A percentile compares a stretch with the other conserved stretches of the same genome.
Conservation (phyloP, 2,797 vertebrate species). For the Acipenser ruthenus region DNA sequence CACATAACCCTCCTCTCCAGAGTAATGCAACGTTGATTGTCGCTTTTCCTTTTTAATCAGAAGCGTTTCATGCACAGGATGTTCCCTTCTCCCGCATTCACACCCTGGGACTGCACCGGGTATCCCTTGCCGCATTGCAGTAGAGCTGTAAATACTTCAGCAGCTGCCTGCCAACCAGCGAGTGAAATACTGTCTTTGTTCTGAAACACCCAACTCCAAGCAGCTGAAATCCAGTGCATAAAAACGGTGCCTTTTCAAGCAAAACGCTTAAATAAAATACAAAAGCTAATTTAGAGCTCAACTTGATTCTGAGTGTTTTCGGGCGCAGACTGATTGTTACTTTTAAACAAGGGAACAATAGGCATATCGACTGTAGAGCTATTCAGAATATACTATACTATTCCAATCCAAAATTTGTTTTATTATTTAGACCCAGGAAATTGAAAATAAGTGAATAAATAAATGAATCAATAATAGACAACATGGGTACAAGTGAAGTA, state of each 20-base stretch:
- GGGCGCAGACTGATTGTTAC: too few species aligned
- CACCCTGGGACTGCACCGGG: conserved; percentile 46
- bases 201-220: conserved; percentile 58
- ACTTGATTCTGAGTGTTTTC: not conserved
- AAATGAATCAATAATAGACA: too few species aligned
- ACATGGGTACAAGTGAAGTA: too few species aligned
- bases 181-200: conserved; percentile 99
- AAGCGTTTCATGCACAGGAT: conserved; percentile 11
- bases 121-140: conserved; percentile 87
- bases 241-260: conserved; percentile 27
- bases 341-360: too few species aligned
- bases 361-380: too few species aligned
- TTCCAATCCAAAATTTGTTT: too few species aligned
- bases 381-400: too few species aligned
- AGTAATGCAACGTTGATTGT: too few species aligned
- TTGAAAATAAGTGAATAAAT: too few species aligned
- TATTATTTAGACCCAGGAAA: too few species aligned
- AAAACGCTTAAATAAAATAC: not conserved
- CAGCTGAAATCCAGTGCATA: conserved; percentile 53
- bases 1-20: not conserved
- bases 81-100: conserved; percentile 26
- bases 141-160: conserved; percentile 96
- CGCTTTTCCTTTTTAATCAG: too few species aligned
- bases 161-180: conserved; percentile 90
- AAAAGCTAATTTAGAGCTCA: conserved; percentile 7